phyloP scores from a whole-genome alignment of 2,113 vertebrate species.

The Chloebia gouldiae region DNA sequence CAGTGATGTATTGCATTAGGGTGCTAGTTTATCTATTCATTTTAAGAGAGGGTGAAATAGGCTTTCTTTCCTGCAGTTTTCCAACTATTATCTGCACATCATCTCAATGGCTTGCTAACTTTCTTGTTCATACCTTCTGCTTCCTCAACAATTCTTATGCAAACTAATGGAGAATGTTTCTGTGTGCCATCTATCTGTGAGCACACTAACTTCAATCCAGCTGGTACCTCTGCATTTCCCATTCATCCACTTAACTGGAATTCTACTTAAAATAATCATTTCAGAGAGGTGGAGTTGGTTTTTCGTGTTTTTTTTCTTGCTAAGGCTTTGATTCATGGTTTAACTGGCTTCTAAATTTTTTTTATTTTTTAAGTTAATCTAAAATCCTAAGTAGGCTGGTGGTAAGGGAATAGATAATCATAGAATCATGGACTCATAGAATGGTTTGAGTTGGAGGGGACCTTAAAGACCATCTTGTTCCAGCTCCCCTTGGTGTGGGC shows the following conservation, averaged over 20 bases:
- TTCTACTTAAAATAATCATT: neutral
- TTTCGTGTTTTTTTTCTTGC: neutral
- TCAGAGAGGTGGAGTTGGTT: neutral
- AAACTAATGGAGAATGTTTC: neutral
- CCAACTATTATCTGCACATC: neutral
- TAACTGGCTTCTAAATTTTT: neutral
- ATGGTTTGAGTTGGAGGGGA: neutral
- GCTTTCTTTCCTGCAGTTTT: neutral
- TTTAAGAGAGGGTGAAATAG: neutral
- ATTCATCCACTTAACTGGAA: neutral
- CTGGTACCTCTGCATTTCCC: neutral
- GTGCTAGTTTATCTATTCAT: neutral
- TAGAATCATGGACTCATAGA: neutral
- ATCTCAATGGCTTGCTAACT: neutral
- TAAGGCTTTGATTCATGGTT: neutral
- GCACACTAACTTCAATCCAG: neutral
- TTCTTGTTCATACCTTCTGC: neutral
- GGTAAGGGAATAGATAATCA: neutral
- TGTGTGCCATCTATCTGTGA: neutral
- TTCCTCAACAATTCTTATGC: neutral
- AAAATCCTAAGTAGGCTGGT: neutral
- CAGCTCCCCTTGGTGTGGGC: neutral
- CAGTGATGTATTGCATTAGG: neutral
- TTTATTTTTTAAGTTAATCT: neutral
- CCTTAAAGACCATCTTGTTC: neutral